Conservation (phyloP, 1,140 invertebrate species). For the Zaprionus taronus region DNA sequence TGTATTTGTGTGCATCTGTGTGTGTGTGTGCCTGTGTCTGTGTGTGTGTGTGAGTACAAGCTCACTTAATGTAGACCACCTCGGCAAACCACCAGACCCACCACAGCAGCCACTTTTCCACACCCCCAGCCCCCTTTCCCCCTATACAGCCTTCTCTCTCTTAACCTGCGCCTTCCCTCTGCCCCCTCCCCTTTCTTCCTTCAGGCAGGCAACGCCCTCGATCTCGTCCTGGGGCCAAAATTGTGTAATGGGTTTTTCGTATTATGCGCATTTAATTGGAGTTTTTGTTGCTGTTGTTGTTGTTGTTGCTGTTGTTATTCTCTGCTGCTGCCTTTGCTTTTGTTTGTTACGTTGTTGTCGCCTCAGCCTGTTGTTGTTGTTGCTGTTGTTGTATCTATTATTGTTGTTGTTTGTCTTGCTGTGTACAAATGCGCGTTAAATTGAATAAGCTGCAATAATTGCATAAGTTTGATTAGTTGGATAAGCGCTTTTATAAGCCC, state of each 20-base stretch:
- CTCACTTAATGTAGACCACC: constrained; percentile 2
- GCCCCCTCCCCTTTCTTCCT: too few relatives aligned
- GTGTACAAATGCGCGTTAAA: constrained; percentile 56
- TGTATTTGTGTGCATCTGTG: neutral
- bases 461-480: constrained; percentile 76
- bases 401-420: neutral
- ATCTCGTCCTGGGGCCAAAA: constrained; percentile 12
- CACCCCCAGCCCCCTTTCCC: neutral
- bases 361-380: constrained; percentile 4
- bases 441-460: constrained; percentile 68
- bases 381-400: constrained; percentile 8
- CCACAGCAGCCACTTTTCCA: neutral
- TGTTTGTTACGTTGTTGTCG: neutral
- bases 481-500: constrained; percentile 57
- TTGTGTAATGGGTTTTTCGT: constrained; percentile 43
- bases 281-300: constrained; percentile 45
- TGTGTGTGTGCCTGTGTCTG: neutral
- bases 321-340: neutral
- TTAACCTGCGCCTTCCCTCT: neutral
- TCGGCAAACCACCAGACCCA: neutral
- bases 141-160: too few relatives aligned
- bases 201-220: neutral
- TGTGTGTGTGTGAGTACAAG: neutral
- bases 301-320: constrained; percentile 1
- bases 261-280: constrained; percentile 54